Evolutionary conservation across 2,888 invertebrate genomes (phyloP).

Genomic region (Drosophila gaucha): DNA sequence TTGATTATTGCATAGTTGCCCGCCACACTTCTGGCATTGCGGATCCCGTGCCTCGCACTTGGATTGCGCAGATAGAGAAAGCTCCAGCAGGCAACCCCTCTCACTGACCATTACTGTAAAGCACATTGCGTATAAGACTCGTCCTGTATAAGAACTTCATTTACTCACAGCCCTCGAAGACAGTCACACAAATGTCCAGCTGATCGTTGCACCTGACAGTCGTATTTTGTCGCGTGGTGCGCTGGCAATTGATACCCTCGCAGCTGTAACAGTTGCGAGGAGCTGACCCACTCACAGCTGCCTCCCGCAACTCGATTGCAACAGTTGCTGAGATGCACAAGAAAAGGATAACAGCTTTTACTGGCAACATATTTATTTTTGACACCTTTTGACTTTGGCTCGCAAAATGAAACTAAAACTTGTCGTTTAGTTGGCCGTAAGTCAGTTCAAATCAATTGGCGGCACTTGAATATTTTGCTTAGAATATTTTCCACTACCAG

Average conservation of each 20-base stretch:
- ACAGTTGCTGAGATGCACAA: constrained; percentile 27
- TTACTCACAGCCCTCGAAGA: constrained; percentile 79
- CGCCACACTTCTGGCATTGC: constrained; percentile 77
- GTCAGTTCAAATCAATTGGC: constrained; percentile 17
- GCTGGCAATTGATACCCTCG: constrained; percentile 80
- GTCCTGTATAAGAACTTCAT: neutral
- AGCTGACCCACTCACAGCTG: constrained; percentile 31
- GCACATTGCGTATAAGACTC: no score
- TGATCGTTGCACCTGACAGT: constrained; percentile 69
- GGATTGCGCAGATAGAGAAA: constrained; percentile 60
- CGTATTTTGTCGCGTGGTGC: constrained; percentile 62
- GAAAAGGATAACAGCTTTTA: constrained; percentile 36
- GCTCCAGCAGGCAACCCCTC: constrained; percentile 71
- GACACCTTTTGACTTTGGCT: constrained; percentile 27
- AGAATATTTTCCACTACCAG: constrained; percentile 10
- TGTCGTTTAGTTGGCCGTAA: neutral
- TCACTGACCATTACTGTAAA: constrained; percentile 70
- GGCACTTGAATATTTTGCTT: constrained; percentile 42
- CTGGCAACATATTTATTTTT: constrained; percentile 43
- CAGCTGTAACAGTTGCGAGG: constrained; percentile 76
- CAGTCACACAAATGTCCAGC: constrained; percentile 81
- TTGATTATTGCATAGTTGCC: constrained; percentile 75
- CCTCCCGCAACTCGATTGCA: constrained; percentile 12
- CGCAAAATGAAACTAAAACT: constrained; percentile 46
- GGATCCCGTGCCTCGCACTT: constrained; percentile 65